phyloP scores from a whole-genome alignment of 2,797 vertebrate genomes.

The Anguilla pacifica region DNA sequence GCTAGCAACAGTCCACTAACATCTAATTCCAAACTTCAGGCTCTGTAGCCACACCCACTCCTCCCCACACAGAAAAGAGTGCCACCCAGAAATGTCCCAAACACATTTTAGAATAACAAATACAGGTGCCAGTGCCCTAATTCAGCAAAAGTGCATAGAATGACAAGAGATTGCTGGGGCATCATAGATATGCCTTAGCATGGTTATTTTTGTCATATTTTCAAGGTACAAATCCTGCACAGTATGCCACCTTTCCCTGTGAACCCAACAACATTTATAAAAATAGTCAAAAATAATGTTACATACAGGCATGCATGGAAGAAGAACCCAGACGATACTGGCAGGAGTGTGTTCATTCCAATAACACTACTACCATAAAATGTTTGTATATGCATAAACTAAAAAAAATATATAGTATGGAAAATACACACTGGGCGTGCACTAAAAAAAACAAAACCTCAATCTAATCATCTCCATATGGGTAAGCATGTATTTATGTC shows the following conservation, averaged over 20 bases:
- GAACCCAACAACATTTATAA: background rate
- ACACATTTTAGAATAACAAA: no score
- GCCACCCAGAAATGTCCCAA: no score
- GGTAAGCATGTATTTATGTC: background rate
- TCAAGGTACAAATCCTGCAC: no score
- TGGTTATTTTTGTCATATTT: no score
- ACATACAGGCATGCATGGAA: background rate
- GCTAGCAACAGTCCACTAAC: no score
- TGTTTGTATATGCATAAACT: background rate
- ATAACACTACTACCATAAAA: background rate
- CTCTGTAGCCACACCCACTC: no score
- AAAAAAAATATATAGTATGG: background rate
- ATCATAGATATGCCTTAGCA: no score
- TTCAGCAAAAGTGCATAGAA: no score
- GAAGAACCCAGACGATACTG: conserved; percentile 3
- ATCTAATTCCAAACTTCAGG: no score
- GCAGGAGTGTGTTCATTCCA: background rate
- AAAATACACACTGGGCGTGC: background rate
- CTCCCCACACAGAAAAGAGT: no score
- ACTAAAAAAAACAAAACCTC: background rate
- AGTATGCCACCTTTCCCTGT: background rate
- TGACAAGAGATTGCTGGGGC: no score
- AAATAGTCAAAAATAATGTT: background rate
- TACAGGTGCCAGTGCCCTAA: no score
- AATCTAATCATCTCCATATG: background rate